A percentile compares a stretch with the other conserved stretches of the same genome.
Conservation (phyloP, 1,140 invertebrate species). For the Conus betulinus region DNA sequence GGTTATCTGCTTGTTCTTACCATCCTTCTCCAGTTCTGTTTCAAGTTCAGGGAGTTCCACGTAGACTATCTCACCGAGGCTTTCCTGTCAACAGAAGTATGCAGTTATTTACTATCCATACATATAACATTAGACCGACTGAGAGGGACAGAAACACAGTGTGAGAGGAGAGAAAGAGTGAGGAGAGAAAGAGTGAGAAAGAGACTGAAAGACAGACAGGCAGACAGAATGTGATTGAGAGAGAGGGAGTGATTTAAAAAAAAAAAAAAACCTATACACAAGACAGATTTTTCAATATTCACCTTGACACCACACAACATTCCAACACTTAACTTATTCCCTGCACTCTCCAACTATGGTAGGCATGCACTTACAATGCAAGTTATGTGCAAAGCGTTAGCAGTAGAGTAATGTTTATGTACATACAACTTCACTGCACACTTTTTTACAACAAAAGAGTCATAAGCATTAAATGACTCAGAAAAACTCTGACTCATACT, state of each 20-base stretch:
- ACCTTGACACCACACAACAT: no score
- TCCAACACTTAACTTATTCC: no score
- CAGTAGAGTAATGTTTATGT: no score
- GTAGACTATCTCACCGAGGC: conserved; percentile 64
- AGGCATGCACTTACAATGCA: no score
- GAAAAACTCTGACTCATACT: no score
- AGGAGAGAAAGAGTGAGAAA: background rate
- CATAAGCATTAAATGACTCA: no score
- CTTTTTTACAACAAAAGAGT: no score
- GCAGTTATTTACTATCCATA: background rate
- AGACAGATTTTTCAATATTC: background rate
- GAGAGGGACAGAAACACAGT: background rate
- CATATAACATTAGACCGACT: background rate
- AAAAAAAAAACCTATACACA: background rate
- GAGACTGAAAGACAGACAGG: background rate
- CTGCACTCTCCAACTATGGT: no score
- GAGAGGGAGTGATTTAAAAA: background rate
- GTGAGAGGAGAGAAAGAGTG: background rate
- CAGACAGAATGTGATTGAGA: background rate
- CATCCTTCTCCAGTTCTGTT: conserved; percentile 50
- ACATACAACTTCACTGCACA: no score
- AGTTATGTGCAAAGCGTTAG: no score
- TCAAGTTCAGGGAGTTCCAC: conserved; percentile 60
- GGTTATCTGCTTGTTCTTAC: conserved; percentile 40
- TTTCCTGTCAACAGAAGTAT: conserved; percentile 42